Percentiles rank a stretch among this genome's conserved stretches.
phyloP scores from a whole-genome alignment of 2,113 vertebrate species.

The Piprites chloris region DNA sequence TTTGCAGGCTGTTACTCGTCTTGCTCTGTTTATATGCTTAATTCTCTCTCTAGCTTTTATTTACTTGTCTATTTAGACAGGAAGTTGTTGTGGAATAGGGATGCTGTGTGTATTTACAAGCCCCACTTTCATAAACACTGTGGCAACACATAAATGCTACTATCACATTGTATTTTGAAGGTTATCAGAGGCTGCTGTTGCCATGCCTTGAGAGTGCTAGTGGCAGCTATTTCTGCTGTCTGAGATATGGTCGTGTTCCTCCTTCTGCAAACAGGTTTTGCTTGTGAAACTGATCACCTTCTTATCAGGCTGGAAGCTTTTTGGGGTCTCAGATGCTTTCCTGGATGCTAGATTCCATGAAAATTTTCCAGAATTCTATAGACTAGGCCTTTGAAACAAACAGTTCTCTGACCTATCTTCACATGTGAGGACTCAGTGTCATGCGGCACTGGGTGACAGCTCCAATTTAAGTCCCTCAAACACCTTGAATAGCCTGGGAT shows the following conservation, averaged over 20 bases:
- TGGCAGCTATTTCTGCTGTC: not conserved
- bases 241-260: not conserved
- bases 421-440: rapidly evolving
- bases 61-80: not conserved
- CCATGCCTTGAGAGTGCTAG: not conserved
- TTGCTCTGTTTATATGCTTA: not conserved
- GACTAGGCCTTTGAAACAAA: not conserved
- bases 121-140: not conserved
- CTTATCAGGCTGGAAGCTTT: not conserved
- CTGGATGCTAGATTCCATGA: not conserved
- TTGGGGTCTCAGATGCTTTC: not conserved
- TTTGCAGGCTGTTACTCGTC: not conserved
- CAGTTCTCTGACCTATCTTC: not conserved
- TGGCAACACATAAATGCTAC: not conserved
- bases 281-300: not conserved
- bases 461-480: not conserved
- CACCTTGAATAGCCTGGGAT: not conserved
- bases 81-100: not conserved
- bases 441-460: not conserved
- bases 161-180: not conserved
- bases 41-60: not conserved
- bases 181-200: not conserved
- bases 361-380: not conserved
- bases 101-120: not conserved
- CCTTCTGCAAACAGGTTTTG: not conserved